These are phyloP conservation scores for Nannospalax galili DNA, from an alignment of 2,113 vertebrate genomes.

Conservation along the genomic window DNA sequence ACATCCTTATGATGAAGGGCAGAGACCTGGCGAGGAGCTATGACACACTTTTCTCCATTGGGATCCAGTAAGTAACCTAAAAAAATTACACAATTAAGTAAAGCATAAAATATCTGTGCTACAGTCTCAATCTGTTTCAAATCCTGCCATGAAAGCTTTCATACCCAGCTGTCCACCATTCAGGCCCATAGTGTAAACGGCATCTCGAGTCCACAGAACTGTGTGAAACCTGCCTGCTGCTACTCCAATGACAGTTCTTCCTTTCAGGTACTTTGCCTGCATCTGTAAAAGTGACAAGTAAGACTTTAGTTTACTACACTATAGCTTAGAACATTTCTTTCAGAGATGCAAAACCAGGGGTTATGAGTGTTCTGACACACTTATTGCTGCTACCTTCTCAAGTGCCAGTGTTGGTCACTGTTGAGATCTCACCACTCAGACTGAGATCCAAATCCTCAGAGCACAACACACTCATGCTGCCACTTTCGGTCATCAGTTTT, in stretches of 20 bases:
- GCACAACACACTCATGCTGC: not conserved
- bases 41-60: constrained; percentile 95
- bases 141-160: constrained; percentile 66
- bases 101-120: constrained; percentile 60
- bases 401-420: not conserved
- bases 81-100: constrained; percentile 62
- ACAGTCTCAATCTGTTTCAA: constrained; percentile 2
- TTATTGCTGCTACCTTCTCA: not conserved
- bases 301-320: constrained; percentile 16
- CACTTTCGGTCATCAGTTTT: not conserved
- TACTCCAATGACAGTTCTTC: constrained; percentile 93
- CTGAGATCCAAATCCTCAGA: not conserved
- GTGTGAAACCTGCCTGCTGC: constrained; percentile 98
- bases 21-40: constrained; percentile 94
- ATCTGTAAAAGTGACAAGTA: constrained; percentile 86
- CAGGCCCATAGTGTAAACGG: constrained; percentile 96
- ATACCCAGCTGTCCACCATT: constrained; percentile 98
- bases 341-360: not conserved
- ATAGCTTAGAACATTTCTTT: not conserved
- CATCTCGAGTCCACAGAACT: constrained; percentile 96
- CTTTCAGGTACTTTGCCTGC: constrained; percentile 95
- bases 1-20: constrained; percentile 95
- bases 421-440: not conserved
- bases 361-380: not conserved
- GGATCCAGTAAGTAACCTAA: constrained; percentile 95